Percentiles rank a stretch among this genome's conserved stretches.
Conservation (phyloP, 2,888 invertebrate genomes). For the Amphimallon solstitiale region DNA sequence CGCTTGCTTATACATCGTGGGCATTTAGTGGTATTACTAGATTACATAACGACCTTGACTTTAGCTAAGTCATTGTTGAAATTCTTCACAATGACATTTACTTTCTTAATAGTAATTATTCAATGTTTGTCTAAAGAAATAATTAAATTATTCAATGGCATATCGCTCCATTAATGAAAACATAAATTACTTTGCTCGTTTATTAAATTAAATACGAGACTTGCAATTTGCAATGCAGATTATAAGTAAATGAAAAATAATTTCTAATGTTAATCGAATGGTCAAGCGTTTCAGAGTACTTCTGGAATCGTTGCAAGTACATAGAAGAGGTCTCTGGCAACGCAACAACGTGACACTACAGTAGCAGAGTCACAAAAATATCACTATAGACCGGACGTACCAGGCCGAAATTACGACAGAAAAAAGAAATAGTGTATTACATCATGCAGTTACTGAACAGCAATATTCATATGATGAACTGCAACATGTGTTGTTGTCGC, state of each 20-base stretch:
- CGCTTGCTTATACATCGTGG: conserved; percentile 4
- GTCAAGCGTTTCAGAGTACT: neutral
- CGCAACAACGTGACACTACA: too few species aligned
- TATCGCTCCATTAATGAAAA: conserved; percentile 26
- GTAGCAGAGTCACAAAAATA: too few species aligned
- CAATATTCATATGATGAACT: too few species aligned
- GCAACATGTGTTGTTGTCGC: too few species aligned
- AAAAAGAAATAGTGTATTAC: too few species aligned
- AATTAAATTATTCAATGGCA: conserved; percentile 6
- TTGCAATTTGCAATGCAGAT: conserved; percentile 25
- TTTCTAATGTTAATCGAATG: neutral
- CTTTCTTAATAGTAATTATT: conserved; percentile 29
- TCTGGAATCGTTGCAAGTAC: too few species aligned
- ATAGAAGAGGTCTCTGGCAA: too few species aligned
- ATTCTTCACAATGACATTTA: conserved; percentile 40
- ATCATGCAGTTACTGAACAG: too few species aligned
- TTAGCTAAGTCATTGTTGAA: conserved; percentile 36
- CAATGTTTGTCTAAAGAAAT: conserved; percentile 19
- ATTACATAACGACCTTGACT: conserved; percentile 39
- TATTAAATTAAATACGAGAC: conserved; percentile 2
- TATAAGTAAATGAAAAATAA: conserved; percentile 9
- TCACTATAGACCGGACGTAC: too few species aligned
- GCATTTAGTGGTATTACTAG: conserved; percentile 26
- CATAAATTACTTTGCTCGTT: conserved; percentile 26
- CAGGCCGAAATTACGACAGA: too few species aligned